Base-by-base conservation (phyloP, 2,113 vertebrate genomes). In the Andinoacara biseriatus region DNA sequence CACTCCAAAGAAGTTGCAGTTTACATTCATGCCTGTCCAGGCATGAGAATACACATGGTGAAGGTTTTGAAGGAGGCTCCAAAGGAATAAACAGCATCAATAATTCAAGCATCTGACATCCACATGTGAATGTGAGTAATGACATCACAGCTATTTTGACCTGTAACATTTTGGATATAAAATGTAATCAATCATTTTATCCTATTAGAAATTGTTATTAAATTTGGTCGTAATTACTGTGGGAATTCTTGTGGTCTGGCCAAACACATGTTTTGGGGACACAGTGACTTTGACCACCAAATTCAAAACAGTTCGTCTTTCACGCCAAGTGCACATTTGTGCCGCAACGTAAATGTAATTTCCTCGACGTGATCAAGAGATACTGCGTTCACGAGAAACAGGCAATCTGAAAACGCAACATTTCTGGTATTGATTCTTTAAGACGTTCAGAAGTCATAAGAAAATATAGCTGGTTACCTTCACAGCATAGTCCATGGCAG, bases 401-500 rank as follows among this genome's bases (percentile, higher is more conserved):
- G 24, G 22, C 1, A 2, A 46, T 15, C 22, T 46, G 43, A 65
- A 43, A 57, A 40, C 15, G 3, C 17, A 18, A 18, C 3, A 18
- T 24, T 52, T 26, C 24, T 13, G 24, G 43, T 52, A 72, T n/a
- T 52, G 43, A 72, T 20, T 52, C 17, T 20, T 72, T 72, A 52
- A 52, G 17, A 59, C 17, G 54, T 52, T 49, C 7, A 29, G 62
- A 59, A 14, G 61, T 49, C n/a, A 26, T n/a, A 31, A 46, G 18
- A 26, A 54, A 26, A 58, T 7, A 52, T 1, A 26, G 14, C 4
- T 18, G 10, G 29, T 80, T 95, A 99, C 98, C 98, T 99, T 99
- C 61, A 99, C 98, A 87, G 98, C 98, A 91, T 97, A 99, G 93
- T 99, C 97, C 96, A 97, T 96, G 69, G 95, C 96, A 38, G 97